phyloP scores from a whole-genome alignment of 2,797 vertebrate species.

The Ciconia nigra region DNA sequence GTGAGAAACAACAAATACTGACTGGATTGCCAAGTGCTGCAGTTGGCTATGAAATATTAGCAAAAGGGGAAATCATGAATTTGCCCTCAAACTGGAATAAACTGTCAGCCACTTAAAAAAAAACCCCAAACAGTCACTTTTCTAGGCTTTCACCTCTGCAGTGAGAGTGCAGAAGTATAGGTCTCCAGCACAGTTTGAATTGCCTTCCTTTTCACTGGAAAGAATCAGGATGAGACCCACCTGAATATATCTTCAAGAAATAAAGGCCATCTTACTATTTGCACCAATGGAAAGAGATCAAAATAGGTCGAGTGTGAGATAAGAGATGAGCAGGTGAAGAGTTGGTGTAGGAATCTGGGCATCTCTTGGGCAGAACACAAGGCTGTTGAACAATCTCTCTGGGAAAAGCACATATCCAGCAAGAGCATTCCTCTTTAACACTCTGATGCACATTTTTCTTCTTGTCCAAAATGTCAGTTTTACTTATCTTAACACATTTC shows the following conservation, averaged over 20 bases:
- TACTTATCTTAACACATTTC: background rate
- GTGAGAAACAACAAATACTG: background rate
- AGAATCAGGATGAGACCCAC: background rate
- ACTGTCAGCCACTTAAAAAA: background rate
- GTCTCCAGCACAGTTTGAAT: background rate
- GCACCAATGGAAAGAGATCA: background rate
- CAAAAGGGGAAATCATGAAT: background rate
- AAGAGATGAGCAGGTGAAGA: background rate
- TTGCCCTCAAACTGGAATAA: background rate
- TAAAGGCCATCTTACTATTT: background rate
- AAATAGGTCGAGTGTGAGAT: background rate
- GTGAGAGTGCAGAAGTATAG: background rate
- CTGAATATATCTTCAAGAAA: background rate
- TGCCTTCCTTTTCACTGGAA: background rate
- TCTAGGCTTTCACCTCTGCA: background rate
- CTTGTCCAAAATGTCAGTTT: background rate
- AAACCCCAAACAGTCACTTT: background rate
- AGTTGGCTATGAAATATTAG: background rate
- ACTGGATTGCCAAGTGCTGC: background rate
- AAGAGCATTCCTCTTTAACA: background rate
- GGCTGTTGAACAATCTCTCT: background rate
- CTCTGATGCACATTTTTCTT: background rate
- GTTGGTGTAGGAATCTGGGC: background rate
- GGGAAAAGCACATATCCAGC: background rate
- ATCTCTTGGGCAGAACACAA: background rate